Evolutionary conservation across 2,888 invertebrate species (phyloP).

Genomic region (Helicoverpa assulta): DNA sequence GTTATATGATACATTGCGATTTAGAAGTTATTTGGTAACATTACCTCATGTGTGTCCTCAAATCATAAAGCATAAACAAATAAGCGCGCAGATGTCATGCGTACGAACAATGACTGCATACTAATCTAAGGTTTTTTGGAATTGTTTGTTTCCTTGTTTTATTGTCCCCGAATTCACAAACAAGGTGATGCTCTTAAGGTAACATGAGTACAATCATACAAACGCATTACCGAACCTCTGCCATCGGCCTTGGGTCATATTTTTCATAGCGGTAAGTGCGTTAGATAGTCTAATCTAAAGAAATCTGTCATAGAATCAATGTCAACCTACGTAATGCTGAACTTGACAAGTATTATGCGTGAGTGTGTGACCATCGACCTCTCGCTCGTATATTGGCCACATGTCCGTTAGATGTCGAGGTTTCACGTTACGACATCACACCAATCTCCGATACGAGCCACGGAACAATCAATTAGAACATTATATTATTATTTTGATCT

Average conservation of each 20-base stretch:
- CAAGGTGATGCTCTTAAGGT: conserved; percentile 48
- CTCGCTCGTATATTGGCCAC: conserved; percentile 22
- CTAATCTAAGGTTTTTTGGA: conserved; percentile 28
- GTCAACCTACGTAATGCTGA: conserved; percentile 31
- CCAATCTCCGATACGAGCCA: conserved; percentile 26
- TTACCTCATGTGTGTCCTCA: conserved; percentile 23
- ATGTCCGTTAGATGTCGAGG: conserved; percentile 38
- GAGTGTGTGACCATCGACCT: conserved; percentile 50
- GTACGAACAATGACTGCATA: conserved; percentile 32
- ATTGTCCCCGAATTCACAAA: conserved; percentile 44
- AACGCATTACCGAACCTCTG: conserved; percentile 10
- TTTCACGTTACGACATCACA: conserved; percentile 43
- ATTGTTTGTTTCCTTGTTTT: conserved; percentile 44
- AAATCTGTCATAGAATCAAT: conserved; percentile 15
- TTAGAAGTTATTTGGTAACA: neutral
- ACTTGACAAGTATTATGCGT: conserved; percentile 39
- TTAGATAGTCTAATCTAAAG: neutral
- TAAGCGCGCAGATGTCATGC: conserved; percentile 26
- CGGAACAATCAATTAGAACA: conserved; percentile 56
- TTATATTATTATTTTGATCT: conserved; percentile 40
- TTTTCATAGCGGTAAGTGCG: neutral
- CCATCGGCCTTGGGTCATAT: conserved; percentile 33
- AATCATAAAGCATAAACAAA: conserved; percentile 19
- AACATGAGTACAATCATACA: conserved; percentile 7
- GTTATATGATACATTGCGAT: neutral